Base-by-base conservation (phyloP, 1,140 invertebrate genomes). In the Penaeus indicus region DNA sequence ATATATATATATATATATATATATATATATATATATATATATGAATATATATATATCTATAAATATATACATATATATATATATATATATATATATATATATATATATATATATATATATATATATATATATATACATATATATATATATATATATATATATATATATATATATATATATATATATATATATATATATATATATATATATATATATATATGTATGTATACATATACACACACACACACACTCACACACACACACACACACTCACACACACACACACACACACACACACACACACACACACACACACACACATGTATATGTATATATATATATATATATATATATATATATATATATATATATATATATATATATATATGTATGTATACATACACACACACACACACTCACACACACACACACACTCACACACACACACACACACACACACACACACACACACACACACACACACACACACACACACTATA, bases 181-280 rank as follows among this genome's bases (percentile, higher is more conserved):
- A 72, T 72, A 8, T 72, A 72, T 72, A 38, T 72, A 72, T 27
- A 25, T 4, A 25, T 72, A 72, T 72, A 38, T 72, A 72, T 72
- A 72, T 72, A 72, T 72, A 72, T 72, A 72, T 72, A 72, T 72
- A 72, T 72, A n/a, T 72, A 72, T 72, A 72, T 72, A 72, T 72
- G 27, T 72, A 72, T 72, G 27, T 72, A 72, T 72, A 27, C 16
- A 8, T 72, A 32, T 72, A 32, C n/a, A 32, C n/a, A 32, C n/a
- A 32, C 8, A 32, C n/a, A n/a, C n/a, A n/a, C n/a, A n/a, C n/a
- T n/a, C n/a, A n/a, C n/a, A n/a, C n/a, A n/a, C n/a, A n/a, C n/a
- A n/a, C n/a, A n/a, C n/a, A n/a, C n/a, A n/a, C n/a, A n/a, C n/a
- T 22, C n/a, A 72, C n/a, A 72, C n/a, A 72, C n/a, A 72, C n/a